Percentiles rank a stretch among this genome's conserved stretches.
Evolutionary conservation across 1,140 invertebrate genomes (phyloP).

Genomic region (Aleiodes sp.): DNA sequence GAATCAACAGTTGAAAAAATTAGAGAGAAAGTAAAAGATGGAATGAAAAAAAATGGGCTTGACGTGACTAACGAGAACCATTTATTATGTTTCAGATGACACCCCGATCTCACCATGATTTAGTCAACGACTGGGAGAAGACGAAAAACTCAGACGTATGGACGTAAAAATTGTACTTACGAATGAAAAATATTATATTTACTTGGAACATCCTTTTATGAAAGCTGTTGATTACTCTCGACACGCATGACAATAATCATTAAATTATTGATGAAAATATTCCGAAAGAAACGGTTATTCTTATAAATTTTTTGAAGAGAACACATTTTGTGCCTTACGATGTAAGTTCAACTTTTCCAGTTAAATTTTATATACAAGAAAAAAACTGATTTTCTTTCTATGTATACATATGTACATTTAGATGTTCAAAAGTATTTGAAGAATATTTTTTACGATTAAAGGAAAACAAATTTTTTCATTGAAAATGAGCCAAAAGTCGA

Average conservation of each 20-base stretch:
- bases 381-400: not conserved
- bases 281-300: too few relatives aligned
- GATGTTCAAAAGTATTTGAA: not conserved
- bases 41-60: not conserved
- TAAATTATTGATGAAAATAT: too few relatives aligned
- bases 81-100: not conserved
- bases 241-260: not conserved
- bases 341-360: slow-evolving; percentile 16
- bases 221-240: not conserved
- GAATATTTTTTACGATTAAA: not conserved
- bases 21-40: not conserved
- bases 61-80: slow-evolving; percentile 10
- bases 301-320: not conserved
- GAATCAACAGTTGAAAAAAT: too few relatives aligned
- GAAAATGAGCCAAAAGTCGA: slow-evolving; percentile 11
- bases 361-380: not conserved
- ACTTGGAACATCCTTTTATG: not conserved
- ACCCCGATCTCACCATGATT: slow-evolving; percentile 4
- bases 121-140: slow-evolving; percentile 4
- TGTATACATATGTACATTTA: slow-evolving; percentile 10
- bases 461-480: not conserved
- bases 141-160: not conserved
- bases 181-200: not conserved
- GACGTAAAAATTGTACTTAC: not conserved
- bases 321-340: not conserved